Evolutionary conservation across 2,888 invertebrate species (phyloP).

Genomic region (Rhyacophila evoluta): DNA sequence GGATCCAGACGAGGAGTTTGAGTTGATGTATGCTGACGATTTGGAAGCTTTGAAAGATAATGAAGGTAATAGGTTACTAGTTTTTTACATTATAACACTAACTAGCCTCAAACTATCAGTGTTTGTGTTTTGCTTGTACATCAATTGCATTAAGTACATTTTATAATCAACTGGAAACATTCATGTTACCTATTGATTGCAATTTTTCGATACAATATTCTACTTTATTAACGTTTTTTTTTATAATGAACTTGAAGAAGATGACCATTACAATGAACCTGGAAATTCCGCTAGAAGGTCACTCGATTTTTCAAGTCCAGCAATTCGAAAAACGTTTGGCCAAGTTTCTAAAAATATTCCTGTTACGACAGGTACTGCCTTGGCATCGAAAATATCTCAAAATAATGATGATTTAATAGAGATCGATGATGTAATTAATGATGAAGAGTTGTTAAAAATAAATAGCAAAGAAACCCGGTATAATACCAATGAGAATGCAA

Average conservation of each 20-base stretch:
- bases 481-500: background rate
- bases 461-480: background rate
- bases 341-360: conserved; percentile 15
- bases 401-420: background rate
- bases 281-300: conserved; percentile 60
- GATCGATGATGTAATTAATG: background rate
- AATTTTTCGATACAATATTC: too few species aligned
- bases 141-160: too few species aligned
- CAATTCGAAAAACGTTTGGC: conserved; percentile 53
- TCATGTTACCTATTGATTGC: too few species aligned
- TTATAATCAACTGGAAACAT: too few species aligned
- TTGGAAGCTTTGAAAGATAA: conserved; percentile 73
- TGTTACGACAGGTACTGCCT: background rate
- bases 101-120: too few species aligned
- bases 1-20: conserved; percentile 75
- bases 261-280: background rate
- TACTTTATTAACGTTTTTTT: background rate
- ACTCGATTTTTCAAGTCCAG: conserved; percentile 64
- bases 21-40: conserved; percentile 79
- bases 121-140: too few species aligned
- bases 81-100: too few species aligned
- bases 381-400: background rate
- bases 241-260: background rate
- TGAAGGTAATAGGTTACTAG: conserved; percentile 58
- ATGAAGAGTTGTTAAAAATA: background rate